A percentile compares a stretch with the other conserved stretches of the same genome.
phyloP scores from a whole-genome alignment of 1,140 invertebrate genomes.

The Drosophila lacertosa region DNA sequence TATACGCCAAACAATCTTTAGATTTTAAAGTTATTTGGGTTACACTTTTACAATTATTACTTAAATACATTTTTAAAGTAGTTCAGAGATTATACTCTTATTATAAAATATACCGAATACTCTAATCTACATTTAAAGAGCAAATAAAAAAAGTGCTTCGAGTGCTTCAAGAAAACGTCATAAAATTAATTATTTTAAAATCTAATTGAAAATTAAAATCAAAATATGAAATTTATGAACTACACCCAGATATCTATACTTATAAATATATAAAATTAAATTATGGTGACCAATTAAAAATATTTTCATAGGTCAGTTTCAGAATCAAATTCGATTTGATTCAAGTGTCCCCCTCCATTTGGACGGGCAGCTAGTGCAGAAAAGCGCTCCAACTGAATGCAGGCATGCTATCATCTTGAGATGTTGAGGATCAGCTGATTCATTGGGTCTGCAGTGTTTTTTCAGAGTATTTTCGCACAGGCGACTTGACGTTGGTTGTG shows the following conservation, averaged over 20 bases:
- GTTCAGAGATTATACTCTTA: too few relatives aligned
- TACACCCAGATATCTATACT: too few relatives aligned
- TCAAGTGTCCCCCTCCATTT: too few relatives aligned
- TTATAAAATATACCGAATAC: too few relatives aligned
- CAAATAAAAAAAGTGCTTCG: neutral
- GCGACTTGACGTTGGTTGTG: neutral
- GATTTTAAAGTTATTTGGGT: too few relatives aligned
- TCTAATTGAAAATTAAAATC: slow-evolving; percentile 16
- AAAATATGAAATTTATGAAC: slow-evolving; percentile 16
- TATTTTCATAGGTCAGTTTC: slow-evolving; percentile 15
- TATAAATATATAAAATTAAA: slow-evolving; percentile 18
- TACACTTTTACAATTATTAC: too few relatives aligned
- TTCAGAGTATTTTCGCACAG: neutral
- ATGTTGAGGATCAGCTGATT: neutral
- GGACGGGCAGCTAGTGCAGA: too few relatives aligned
- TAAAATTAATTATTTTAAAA: slow-evolving; percentile 11
- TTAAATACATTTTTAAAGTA: too few relatives aligned
- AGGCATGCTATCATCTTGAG: neutral
- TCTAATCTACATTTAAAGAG: too few relatives aligned
- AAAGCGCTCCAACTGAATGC: neutral
- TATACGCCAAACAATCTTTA: too few relatives aligned
- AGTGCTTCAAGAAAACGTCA: neutral
- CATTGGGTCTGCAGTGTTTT: neutral
- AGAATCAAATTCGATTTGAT: neutral
- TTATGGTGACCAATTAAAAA: slow-evolving; percentile 17